Conservation (phyloP, 2,888 invertebrate species). For the Trypoxylon attenuatum region DNA sequence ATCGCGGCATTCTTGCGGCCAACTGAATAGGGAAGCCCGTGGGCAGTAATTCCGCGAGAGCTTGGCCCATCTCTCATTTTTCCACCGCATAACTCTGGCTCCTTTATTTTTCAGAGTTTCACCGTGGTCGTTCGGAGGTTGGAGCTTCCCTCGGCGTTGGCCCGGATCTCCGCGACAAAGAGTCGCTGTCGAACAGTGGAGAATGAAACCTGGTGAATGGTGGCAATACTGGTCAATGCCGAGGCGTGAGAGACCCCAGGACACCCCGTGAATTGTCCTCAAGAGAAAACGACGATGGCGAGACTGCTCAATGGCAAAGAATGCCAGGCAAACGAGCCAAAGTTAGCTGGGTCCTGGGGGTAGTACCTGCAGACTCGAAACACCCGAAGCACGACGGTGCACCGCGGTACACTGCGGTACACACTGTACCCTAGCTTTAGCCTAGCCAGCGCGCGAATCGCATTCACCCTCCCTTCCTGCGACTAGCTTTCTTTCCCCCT, state of each 20-base stretch:
- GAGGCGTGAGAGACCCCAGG: conserved; percentile 67
- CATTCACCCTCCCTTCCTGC: conserved; percentile 1
- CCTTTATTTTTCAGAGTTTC: conserved; percentile 42
- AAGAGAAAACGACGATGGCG: conserved; percentile 62
- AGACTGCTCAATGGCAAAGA: conserved; percentile 65
- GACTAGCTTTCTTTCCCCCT: conserved; percentile 12
- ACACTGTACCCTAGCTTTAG: too few species aligned
- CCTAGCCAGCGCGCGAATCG: conserved; percentile 20
- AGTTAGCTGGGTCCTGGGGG: conserved; percentile 50
- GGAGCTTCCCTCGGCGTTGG: too few species aligned
- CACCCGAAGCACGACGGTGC: too few species aligned
- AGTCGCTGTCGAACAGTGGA: conserved; percentile 67
- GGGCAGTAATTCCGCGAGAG: conserved; percentile 45
- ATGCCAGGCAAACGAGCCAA: conserved; percentile 65
- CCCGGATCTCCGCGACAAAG: too few species aligned
- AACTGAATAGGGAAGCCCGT: conserved; percentile 24
- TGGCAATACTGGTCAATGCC: conserved; percentile 68
- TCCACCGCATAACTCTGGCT: conserved; percentile 39
- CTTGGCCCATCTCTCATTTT: conserved; percentile 47
- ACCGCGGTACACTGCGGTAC: too few species aligned
- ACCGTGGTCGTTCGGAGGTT: too few species aligned
- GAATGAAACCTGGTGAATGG: conserved; percentile 62
- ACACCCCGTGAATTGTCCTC: conserved; percentile 57
- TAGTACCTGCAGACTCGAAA: too few species aligned
- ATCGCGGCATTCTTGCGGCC: conserved; percentile 35